phyloP scores from a whole-genome alignment of 2,113 vertebrate genomes.

The Muntiacus reevesi region DNA sequence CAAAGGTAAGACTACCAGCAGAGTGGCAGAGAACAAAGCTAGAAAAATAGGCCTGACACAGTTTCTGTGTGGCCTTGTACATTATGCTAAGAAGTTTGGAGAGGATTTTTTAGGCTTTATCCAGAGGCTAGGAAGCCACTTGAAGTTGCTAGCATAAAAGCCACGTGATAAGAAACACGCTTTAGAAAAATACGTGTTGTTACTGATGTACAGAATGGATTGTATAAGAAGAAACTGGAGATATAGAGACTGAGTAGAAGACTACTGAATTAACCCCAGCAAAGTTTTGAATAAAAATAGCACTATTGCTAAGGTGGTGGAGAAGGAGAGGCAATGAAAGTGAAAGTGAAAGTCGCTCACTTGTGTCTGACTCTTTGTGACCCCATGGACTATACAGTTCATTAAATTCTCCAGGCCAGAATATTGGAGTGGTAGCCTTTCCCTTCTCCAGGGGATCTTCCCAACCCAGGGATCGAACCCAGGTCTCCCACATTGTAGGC shows the following conservation, averaged over 20 bases:
- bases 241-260: neutral
- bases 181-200: neutral
- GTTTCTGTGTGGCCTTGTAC: neutral
- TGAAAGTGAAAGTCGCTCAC: neutral
- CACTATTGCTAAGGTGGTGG: neutral
- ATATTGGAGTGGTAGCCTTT: neutral
- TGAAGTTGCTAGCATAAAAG: neutral
- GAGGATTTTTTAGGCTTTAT: neutral
- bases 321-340: neutral
- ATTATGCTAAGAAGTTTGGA: neutral
- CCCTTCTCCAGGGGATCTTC: neutral
- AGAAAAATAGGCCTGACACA: neutral
- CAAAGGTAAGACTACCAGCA: neutral
- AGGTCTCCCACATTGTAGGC: neutral
- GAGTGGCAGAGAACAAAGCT: neutral
- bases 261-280: neutral
- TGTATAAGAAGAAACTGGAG: neutral
- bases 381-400: neutral
- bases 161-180: neutral
- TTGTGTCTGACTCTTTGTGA: neutral
- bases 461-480: neutral
- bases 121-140: neutral
- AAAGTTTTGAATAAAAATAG: neutral
- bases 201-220: neutral
- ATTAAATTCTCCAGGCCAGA: neutral